A percentile compares a stretch with the other conserved stretches of the same genome.
phyloP scores from a whole-genome alignment of 2,113 vertebrate genomes.

The Archocentrus centrarchus region DNA sequence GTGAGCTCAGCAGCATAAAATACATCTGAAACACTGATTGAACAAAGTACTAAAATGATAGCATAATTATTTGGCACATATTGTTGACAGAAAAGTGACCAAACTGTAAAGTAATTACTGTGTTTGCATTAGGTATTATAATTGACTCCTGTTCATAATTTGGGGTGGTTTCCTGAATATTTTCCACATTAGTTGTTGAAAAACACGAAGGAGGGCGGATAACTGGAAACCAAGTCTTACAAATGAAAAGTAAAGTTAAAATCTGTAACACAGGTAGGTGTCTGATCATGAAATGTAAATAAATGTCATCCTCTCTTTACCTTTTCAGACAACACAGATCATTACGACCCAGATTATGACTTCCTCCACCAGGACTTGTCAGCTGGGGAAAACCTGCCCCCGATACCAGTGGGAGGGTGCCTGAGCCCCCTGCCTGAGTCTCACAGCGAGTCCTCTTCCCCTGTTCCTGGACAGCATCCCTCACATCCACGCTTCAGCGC shows the following conservation, averaged over 20 bases:
- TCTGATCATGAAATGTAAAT: neutral
- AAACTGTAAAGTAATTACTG: too few relatives aligned
- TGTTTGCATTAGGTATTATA: neutral
- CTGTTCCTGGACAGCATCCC: conserved; percentile 82
- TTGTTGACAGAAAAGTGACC: neutral
- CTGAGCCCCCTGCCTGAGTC: conserved; percentile 94
- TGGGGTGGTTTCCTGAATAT: neutral
- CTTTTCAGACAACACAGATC: conserved; percentile 88
- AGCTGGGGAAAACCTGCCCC: conserved; percentile 85
- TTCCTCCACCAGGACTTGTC: conserved; percentile 98
- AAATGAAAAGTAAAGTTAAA: neutral
- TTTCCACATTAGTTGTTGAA: neutral
- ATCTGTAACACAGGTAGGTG: too few relatives aligned
- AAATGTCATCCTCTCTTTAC: neutral
- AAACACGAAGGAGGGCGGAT: neutral
- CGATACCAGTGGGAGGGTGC: conserved; percentile 77
- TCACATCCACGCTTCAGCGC: conserved; percentile 83
- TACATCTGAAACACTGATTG: neutral
- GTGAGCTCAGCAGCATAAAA: neutral
- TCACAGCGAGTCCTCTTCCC: conserved; percentile 88
- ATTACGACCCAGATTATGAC: conserved; percentile 96
- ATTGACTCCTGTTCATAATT: neutral
- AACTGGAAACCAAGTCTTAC: neutral
- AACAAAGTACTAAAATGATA: neutral
- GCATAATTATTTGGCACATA: neutral